Base-by-base conservation (phyloP, 1,140 invertebrate species). In the Nomia melanderi region DNA sequence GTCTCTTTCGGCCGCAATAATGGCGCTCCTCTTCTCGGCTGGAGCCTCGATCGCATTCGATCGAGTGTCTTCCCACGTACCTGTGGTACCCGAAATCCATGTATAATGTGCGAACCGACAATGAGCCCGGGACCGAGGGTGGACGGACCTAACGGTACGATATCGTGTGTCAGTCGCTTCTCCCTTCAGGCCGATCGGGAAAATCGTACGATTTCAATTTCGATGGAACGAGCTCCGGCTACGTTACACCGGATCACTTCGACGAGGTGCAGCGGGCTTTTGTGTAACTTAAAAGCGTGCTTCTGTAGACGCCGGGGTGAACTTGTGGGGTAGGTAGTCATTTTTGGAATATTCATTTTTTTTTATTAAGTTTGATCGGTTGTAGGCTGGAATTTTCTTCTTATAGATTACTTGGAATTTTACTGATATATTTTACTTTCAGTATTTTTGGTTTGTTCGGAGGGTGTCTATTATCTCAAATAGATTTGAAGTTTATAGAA, bases 71-170 rank as follows among this genome's bases (percentile, higher is more conserved):
- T 84, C 83, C 83, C 83, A 84, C 83, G 78, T 85, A 85, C 82
- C 83, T 85, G 83, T 47, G 56, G 31, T n/a, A n/a, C 7, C 47
- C 29, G 57, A 74, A 81, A 70, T 71, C 74, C 63, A 53, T 44
- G 65, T 70, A 74, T 69, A 83, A 85, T 84, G 47, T 54, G 71
- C 71, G 29, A 78, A 72, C 81, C 74, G 82, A 85, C 83, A 84
- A 84, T 85, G 47, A 84, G 63, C 57, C 62, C 50, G 33, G 33
- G 39, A 56, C 8, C 39, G 59, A 77, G 83, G 77, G 69, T 77
- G 64, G 79, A 80, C 41, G 53, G 82, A 85, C 82, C 83, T 85
- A 85, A 85, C 83, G 83, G 83, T 85, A 74, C 75, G 66, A 81
- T 85, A 85, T 85, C 83, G 75, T 76, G 66, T 85, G 79, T 84